A percentile compares a stretch with the other conserved stretches of the same genome.
Evolutionary conservation across 2,888 invertebrate genomes (phyloP).

Genomic region (Apodemia zela): DNA sequence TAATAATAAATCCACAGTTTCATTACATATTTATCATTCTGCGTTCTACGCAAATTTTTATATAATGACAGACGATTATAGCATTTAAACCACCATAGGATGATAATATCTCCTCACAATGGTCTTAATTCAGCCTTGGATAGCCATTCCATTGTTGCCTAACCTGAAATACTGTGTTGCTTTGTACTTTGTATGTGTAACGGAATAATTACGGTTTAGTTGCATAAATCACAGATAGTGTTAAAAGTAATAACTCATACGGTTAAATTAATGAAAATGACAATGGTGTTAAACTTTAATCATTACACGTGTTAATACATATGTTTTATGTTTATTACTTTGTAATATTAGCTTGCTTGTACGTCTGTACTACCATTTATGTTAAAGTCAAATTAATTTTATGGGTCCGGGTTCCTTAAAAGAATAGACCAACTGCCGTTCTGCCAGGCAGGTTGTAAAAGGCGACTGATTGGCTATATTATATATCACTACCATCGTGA

Average conservation of each 20-base stretch:
- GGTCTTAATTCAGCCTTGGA: slow-evolving; percentile 45
- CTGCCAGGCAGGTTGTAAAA: too few species aligned
- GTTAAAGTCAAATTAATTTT: too few species aligned
- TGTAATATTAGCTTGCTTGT: not conserved
- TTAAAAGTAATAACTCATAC: slow-evolving; percentile 17
- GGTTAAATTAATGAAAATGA: not conserved
- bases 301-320: not conserved
- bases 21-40: not conserved
- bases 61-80: slow-evolving; percentile 25
- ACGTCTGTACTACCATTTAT: too few species aligned
- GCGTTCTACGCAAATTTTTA: not conserved
- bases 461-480: too few species aligned
- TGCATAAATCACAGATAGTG: slow-evolving; percentile 15
- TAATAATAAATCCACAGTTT: not conserved
- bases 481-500: too few species aligned
- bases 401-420: too few species aligned
- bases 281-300: not conserved
- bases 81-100: slow-evolving; percentile 26
- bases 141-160: slow-evolving; percentile 59
- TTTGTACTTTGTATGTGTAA: slow-evolving; percentile 23
- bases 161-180: slow-evolving; percentile 45
- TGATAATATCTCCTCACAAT: slow-evolving; percentile 52
- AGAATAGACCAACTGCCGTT: too few species aligned
- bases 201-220: slow-evolving; percentile 23
- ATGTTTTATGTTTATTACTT: not conserved